Base-by-base conservation (phyloP, 2,113 vertebrate species). In the Gracilinanus agilis region DNA sequence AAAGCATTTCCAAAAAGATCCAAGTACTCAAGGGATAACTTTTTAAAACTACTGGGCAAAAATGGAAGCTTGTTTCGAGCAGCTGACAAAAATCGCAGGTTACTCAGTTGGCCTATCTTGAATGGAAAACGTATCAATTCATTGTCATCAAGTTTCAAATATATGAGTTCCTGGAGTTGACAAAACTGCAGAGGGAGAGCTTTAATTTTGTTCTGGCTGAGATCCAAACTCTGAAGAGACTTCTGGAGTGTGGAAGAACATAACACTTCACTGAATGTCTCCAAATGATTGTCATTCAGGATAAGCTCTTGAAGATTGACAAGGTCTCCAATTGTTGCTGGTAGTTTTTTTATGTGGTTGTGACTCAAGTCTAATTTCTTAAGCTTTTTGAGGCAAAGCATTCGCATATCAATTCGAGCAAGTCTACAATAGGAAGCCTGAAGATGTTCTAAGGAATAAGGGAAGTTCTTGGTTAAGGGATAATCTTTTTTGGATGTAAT, bases 1-100 rank as follows among this genome's bases (percentile, higher is more conserved):
- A 99, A 99, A 0, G 98, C 99, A 94, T 99, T 99, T 49, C 99
- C 99, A 44, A 99, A 99, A 96, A 99, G 98, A 96, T 99, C 99
- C 97, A 99, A 58, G 95, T 99, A 99, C 92, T 99, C 99, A 89
- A 99, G 99, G 0, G 97, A 98, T 95, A 99, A 98, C 19, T 96
- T 99, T 89, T 99, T 98, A 97, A 99, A 99, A 96, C 99, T 99
- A 16, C 92, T 94, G 56, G 99, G 99, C 95, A 99, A 98, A 98
- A 98, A 98, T 0, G 99, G 97, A 89, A 99, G 98, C 91, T 99
- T 99, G 98, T 99, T 99, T 10, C 99, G 99, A 0, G 99, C 99
- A 0, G 99, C 99, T 0, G 99, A 99, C 34, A 99, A 98, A 97
- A 98, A 99, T 91, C 99, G 99, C 88, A 99, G 97, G 95, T 98